phyloP scores from a whole-genome alignment of 2,888 invertebrate species.

The Dryocosmus kuriphilus region DNA sequence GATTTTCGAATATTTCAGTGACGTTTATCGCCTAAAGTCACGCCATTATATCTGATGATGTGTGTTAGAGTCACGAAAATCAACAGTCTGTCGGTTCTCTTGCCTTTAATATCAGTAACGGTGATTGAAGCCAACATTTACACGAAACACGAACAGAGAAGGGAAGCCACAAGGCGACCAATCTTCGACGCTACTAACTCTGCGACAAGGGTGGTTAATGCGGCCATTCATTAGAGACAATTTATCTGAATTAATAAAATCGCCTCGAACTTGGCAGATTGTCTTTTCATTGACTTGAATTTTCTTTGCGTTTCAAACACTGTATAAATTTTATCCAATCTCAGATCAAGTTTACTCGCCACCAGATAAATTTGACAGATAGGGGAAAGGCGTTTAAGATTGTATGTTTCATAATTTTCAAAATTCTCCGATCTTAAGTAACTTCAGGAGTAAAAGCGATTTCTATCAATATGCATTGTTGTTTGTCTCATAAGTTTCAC shows the following conservation, averaged over 20 bases:
- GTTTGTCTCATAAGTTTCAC: no score
- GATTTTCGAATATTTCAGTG: conserved; percentile 40
- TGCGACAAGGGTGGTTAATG: conserved; percentile 46
- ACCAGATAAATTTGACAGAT: no score
- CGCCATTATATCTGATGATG: conserved; percentile 41
- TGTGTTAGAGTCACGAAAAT: conserved; percentile 40
- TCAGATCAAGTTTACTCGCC: no score
- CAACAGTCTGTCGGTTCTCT: conserved; percentile 44
- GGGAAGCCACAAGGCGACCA: conserved; percentile 46
- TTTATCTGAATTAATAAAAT: conserved; percentile 47
- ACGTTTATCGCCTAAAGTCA: conserved; percentile 52
- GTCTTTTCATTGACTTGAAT: neutral
- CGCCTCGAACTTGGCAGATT: neutral
- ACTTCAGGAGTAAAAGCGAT: no score
- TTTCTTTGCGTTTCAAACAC: neutral
- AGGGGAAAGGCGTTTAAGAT: no score
- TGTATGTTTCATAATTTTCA: no score
- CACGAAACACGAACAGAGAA: conserved; percentile 37
- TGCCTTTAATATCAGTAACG: conserved; percentile 46
- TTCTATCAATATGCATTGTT: no score
- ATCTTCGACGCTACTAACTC: conserved; percentile 44
- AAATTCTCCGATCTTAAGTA: no score
- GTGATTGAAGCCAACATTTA: conserved; percentile 41
- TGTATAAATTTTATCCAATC: no score
- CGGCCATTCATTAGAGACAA: conserved; percentile 45